A percentile compares a stretch with the other conserved stretches of the same genome.
Conservation (phyloP, 2,113 vertebrate species). For the Phodopus roborovskii region DNA sequence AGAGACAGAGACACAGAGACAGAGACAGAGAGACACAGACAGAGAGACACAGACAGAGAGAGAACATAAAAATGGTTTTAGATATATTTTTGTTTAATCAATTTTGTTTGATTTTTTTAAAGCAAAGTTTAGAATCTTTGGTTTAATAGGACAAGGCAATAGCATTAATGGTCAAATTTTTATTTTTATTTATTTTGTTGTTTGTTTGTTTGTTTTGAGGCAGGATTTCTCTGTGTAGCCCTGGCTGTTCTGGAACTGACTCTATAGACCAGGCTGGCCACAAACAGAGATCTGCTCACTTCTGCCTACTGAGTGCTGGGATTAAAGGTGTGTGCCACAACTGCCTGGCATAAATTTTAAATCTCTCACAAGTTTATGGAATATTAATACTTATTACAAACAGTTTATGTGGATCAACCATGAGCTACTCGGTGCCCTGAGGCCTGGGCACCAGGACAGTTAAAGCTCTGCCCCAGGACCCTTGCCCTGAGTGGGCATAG, state of each 20-base stretch:
- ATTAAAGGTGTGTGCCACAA: neutral
- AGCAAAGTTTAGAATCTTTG: neutral
- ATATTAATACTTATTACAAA: neutral
- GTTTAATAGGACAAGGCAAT: neutral
- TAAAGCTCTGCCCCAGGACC: neutral
- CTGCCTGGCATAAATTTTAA: neutral
- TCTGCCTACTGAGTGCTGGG: neutral
- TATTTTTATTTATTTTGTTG: neutral
- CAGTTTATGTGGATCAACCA: neutral
- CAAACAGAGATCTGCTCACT: neutral
- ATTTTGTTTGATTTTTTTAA: neutral
- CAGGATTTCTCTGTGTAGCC: neutral
- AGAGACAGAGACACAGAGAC: too few species aligned
- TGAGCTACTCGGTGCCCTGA: neutral
- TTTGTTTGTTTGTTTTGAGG: neutral
- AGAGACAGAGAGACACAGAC: too few species aligned
- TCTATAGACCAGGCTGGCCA: neutral
- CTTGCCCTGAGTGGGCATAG: neutral
- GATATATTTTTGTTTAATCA: neutral
- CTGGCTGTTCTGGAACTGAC: neutral
- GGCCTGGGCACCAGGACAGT: neutral
- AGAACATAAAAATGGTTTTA: neutral
- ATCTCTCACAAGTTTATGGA: neutral
- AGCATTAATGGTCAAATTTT: neutral
- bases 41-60: too few species aligned